phyloP scores from a whole-genome alignment of 1,140 invertebrate genomes.

The Chrysomallon squamiferum region DNA sequence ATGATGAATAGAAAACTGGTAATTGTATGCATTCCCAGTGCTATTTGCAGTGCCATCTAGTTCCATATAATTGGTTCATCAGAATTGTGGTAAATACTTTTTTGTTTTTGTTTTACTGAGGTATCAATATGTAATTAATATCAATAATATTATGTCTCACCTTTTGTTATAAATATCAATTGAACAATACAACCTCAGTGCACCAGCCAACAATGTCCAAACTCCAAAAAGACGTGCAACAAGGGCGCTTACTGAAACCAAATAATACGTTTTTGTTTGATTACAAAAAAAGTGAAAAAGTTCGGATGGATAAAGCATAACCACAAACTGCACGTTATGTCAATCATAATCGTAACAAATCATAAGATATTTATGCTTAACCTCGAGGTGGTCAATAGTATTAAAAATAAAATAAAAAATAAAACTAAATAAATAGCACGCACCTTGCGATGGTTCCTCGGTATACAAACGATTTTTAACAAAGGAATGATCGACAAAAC shows the following conservation, averaged over 20 bases:
- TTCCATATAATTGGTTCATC: too few relatives aligned
- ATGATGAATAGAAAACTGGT: not conserved
- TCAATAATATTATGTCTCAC: too few relatives aligned
- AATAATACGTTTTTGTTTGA: constrained; percentile 8
- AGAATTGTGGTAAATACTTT: too few relatives aligned
- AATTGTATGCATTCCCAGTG: not conserved
- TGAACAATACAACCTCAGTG: constrained; percentile 29
- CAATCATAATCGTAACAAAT: not conserved
- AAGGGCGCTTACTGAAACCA: constrained; percentile 32
- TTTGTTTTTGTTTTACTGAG: too few relatives aligned
- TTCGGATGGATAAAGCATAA: not conserved
- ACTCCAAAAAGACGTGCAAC: constrained; percentile 45
- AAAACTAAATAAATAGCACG: not conserved
- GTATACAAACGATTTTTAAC: constrained; percentile 41
- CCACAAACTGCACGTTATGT: not conserved
- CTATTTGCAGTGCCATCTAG: too few relatives aligned
- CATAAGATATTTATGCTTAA: not conserved
- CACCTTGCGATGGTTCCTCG: constrained; percentile 24
- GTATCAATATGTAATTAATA: too few relatives aligned
- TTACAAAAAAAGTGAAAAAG: not conserved
- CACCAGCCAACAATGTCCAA: constrained; percentile 42
- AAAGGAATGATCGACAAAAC: constrained; percentile 40
- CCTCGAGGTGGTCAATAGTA: not conserved
- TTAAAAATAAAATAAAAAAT: not conserved
- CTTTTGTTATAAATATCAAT: constrained; percentile 30